These are phyloP conservation scores for Sphaerodactylus townsendi DNA, from an alignment of 2,113 vertebrate species.

Conservation along the genomic window DNA sequence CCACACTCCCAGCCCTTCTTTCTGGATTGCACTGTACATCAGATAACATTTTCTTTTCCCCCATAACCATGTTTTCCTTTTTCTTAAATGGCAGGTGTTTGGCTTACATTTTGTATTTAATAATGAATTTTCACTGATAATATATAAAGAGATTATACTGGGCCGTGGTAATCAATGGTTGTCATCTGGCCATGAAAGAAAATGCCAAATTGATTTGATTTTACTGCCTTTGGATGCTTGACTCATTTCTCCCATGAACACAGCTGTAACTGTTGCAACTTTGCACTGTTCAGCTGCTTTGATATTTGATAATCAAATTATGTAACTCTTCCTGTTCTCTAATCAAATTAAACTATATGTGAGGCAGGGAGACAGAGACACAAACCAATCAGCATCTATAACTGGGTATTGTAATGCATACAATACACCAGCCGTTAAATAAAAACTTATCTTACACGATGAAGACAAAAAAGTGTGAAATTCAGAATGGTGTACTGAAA, in stretches of 20 bases:
- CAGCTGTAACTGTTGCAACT: neutral
- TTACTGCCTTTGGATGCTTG: neutral
- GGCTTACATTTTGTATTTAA: neutral
- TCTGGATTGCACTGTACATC: neutral
- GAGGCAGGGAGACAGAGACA: neutral
- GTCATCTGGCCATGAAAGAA: neutral
- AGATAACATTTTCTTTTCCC: conserved; percentile 14
- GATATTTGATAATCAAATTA: conserved; percentile 2
- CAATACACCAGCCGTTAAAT: neutral
- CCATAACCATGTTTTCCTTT: neutral
- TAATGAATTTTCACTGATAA: neutral
- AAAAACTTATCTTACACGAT: neutral
- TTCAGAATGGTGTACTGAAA: neutral
- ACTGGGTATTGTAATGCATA: neutral
- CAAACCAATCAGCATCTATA: neutral
- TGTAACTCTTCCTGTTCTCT: neutral
- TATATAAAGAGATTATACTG: neutral
- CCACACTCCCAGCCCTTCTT: no score
- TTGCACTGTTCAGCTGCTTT: neutral
- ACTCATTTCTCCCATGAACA: neutral
- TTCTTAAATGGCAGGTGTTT: neutral
- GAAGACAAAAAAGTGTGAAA: neutral
- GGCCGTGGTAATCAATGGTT: neutral
- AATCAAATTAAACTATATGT: neutral
- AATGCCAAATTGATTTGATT: neutral